Conservation (phyloP, 2,888 invertebrate species). For the Pterostichus niger region DNA sequence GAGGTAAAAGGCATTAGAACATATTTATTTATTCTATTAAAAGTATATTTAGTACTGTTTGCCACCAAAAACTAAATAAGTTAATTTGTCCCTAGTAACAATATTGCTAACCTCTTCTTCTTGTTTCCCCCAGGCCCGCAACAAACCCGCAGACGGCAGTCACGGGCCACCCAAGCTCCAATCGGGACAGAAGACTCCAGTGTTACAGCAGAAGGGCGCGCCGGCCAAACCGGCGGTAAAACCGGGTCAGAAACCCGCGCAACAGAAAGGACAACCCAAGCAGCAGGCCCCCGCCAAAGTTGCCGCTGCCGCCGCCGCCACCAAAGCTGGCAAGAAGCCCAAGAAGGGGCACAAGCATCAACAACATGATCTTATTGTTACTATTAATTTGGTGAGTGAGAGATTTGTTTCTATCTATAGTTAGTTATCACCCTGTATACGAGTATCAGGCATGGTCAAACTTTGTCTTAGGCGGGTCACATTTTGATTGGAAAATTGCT, state of each 20-base stretch:
- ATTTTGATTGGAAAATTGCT: no score
- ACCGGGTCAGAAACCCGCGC: conserved; percentile 84
- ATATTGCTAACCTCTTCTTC: neutral
- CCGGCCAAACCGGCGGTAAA: conserved; percentile 80
- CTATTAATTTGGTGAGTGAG: conserved; percentile 87
- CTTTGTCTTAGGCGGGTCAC: no score
- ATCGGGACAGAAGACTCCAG: conserved; percentile 83
- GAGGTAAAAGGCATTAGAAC: no score
- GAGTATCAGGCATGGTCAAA: no score
- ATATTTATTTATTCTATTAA: no score
- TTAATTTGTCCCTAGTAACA: no score
- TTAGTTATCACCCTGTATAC: no score
- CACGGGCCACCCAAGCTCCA: conserved; percentile 86
- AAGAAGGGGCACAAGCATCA: conserved; percentile 89
- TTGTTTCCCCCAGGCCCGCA: conserved; percentile 82
- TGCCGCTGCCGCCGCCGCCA: conserved; percentile 80
- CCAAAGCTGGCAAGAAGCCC: conserved; percentile 84
- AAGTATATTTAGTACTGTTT: no score
- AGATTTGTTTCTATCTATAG: conserved; percentile 68
- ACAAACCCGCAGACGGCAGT: conserved; percentile 90
- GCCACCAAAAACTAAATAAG: no score
- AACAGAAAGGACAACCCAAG: conserved; percentile 87
- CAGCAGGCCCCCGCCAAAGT: conserved; percentile 82
- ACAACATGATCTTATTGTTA: conserved; percentile 89
- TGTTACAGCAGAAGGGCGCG: conserved; percentile 79